Conservation (phyloP, 1,140 invertebrate genomes). For the Bombyx mori region DNA sequence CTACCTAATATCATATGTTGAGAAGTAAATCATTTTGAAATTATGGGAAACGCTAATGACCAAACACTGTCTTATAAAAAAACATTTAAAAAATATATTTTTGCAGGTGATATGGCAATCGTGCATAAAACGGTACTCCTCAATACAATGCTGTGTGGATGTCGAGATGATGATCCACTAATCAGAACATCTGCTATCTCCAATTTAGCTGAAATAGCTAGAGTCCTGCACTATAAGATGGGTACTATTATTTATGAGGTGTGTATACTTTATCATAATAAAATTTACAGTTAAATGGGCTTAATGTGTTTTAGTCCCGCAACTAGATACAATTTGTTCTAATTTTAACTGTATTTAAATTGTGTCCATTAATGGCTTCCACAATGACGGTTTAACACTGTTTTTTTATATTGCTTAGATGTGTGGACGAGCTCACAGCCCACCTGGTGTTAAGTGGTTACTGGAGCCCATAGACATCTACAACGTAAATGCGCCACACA, state of each 20-base stretch:
- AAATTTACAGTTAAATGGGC: neutral
- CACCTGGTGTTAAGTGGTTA: too few species aligned
- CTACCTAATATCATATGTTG: slow-evolving; percentile 2
- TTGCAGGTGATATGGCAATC: slow-evolving; percentile 81
- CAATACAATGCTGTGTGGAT: slow-evolving; percentile 79
- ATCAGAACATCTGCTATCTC: slow-evolving; percentile 87
- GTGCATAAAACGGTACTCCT: slow-evolving; percentile 80
- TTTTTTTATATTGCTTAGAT: too few species aligned
- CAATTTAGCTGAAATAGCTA: slow-evolving; percentile 88
- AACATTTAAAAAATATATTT: slow-evolving; percentile 1
- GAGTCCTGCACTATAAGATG: slow-evolving; percentile 81
- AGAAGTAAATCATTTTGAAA: neutral
- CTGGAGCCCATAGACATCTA: too few species aligned
- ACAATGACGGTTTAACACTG: too few species aligned
- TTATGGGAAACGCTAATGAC: neutral
- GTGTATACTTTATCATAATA: slow-evolving; percentile 12
- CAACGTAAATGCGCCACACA: too few species aligned
- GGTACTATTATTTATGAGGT: slow-evolving; percentile 83
- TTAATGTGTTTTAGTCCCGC: too few species aligned
- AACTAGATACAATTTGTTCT: too few species aligned
- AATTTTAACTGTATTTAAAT: too few species aligned
- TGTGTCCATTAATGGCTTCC: too few species aligned
- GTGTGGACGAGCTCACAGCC: too few species aligned
- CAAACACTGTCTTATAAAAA: neutral
- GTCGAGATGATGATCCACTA: slow-evolving; percentile 80